These are phyloP conservation scores for Eriocheir sinensis DNA, from an alignment of 1,140 invertebrate genomes.

Conservation along the genomic window DNA sequence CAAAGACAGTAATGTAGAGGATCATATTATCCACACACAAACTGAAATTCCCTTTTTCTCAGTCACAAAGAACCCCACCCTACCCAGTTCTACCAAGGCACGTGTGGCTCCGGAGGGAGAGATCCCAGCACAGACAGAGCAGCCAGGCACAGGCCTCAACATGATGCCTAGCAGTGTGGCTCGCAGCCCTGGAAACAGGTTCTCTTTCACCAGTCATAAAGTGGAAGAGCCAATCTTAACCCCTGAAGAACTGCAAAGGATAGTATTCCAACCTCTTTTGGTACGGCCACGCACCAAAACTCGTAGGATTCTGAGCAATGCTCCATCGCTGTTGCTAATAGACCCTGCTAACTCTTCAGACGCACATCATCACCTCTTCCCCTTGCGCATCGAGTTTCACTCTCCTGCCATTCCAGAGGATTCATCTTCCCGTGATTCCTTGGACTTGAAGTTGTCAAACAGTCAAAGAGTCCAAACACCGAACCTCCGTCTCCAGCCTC, in stretches of 20 bases:
- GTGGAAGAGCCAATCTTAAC: conserved; percentile 2
- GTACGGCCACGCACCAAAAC: conserved; percentile 27
- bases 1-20: too few species aligned
- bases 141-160: background rate
- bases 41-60: background rate
- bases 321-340: background rate
- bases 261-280: conserved; percentile 40
- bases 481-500: background rate
- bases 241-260: conserved; percentile 23
- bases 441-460: background rate
- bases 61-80: background rate
- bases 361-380: background rate
- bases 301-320: conserved; percentile 3
- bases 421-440: background rate
- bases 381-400: background rate
- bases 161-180: conserved; percentile 58
- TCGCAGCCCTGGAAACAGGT: conserved; percentile 43
- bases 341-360: background rate
- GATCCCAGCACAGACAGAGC: background rate
- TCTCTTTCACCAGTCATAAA: conserved; percentile 39
- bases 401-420: background rate
- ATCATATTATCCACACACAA: too few species aligned
- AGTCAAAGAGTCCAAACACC: background rate
- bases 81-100: background rate
- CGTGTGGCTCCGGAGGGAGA: background rate